Conservation (phyloP, 1,140 invertebrate species). For the Neodiprion virginianus region DNA sequence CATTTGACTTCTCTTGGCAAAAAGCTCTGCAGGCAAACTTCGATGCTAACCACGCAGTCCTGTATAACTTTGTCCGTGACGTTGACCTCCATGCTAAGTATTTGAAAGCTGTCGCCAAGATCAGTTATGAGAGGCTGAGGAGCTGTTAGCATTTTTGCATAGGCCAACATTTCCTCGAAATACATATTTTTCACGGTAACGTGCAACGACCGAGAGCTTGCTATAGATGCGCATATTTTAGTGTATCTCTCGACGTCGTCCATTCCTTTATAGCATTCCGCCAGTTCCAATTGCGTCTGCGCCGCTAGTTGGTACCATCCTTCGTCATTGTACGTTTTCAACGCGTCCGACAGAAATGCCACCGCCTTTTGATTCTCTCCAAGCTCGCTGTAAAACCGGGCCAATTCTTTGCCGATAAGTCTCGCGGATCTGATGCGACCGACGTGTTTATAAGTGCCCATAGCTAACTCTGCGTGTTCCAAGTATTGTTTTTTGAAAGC, state of each 20-base stretch:
- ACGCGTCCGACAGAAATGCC: constrained; percentile 84
- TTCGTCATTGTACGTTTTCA: constrained; percentile 86
- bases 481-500: constrained; percentile 91
- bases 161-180: constrained; percentile 78
- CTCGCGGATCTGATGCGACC: constrained; percentile 84
- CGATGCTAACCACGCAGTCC: constrained; percentile 66
- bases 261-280: constrained; percentile 83
- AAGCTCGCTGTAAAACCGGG: constrained; percentile 87
- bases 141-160: constrained; percentile 64
- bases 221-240: constrained; percentile 79
- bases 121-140: constrained; percentile 53
- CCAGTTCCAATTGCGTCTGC: constrained; percentile 83
- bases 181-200: constrained; percentile 77
- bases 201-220: constrained; percentile 75
- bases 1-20: constrained; percentile 68
- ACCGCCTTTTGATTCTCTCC: constrained; percentile 88
- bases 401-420: constrained; percentile 87
- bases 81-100: constrained; percentile 60
- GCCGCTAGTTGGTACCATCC: constrained; percentile 84
- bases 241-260: constrained; percentile 76
- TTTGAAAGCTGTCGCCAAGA: constrained; percentile 56
- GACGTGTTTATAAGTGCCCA: constrained; percentile 97
- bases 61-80: constrained; percentile 64
- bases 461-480: constrained; percentile 92
- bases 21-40: constrained; percentile 65